These are phyloP conservation scores for Epinotia nisella DNA, from an alignment of 2,888 invertebrate genomes.

Conservation along the genomic window DNA sequence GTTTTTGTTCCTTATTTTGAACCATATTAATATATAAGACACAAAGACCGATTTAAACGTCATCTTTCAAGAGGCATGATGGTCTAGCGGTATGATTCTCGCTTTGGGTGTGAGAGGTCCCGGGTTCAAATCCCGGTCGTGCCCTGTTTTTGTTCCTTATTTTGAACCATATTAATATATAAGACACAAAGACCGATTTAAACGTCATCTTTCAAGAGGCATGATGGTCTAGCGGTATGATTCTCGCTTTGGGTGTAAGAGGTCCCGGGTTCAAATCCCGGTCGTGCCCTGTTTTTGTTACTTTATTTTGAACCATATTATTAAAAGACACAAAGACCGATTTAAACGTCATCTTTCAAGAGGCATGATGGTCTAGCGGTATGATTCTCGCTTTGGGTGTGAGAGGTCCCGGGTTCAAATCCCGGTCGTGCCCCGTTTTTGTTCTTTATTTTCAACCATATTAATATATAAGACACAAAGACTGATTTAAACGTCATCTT, in stretches of 20 bases:
- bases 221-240: slow-evolving; percentile 67
- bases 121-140: slow-evolving; percentile 51
- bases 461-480: too few species aligned
- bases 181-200: too few species aligned
- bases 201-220: too few species aligned
- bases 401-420: slow-evolving; percentile 56
- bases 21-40: too few species aligned
- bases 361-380: slow-evolving; percentile 67
- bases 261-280: slow-evolving; percentile 54
- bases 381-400: slow-evolving; percentile 64
- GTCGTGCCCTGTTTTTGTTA: slow-evolving; percentile 42
- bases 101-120: slow-evolving; percentile 58
- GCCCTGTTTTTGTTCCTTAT: slow-evolving; percentile 44
- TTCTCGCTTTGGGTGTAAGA: slow-evolving; percentile 62
- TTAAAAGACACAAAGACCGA: too few species aligned
- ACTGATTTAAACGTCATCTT: too few species aligned
- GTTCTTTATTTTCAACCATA: too few species aligned
- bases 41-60: too few species aligned
- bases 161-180: too few species aligned
- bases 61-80: slow-evolving; percentile 50
- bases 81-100: slow-evolving; percentile 58
- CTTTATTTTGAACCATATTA: background rate
- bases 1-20: too few species aligned
- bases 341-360: too few species aligned
- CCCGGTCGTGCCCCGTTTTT: slow-evolving; percentile 45